Evolutionary conservation across 1,140 invertebrate genomes (phyloP), one percentile per base, ranked within the genome.

Genomic region (Gerris buenoi): DNA sequence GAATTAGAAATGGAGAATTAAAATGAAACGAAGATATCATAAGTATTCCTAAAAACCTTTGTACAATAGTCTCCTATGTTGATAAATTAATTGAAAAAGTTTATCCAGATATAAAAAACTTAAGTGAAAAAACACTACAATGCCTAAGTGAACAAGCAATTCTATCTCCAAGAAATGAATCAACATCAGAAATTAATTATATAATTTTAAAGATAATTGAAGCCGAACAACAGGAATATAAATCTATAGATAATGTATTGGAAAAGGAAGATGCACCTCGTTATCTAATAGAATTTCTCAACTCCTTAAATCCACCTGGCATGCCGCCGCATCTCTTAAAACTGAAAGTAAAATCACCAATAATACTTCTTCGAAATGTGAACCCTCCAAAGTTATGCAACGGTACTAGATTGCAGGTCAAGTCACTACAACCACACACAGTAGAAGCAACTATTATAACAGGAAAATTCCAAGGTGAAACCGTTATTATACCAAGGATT

Each of bases 381-480:
- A 75, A 75, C 60, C 71, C 74, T 67, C 75, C 78, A 68, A 25
- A 70, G 68, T 74, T 80, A 27, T 80, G 75, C 71, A 80, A 79
- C 70, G 77, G 77, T 26, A 80, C 79, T 65, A 57, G 76, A 72
- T 71, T 80, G 27, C 65, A 33, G 27, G 72, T 79, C 59, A 76
- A 73, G 74, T 76, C 73, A 71, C 69, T 77, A 65, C 75, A 71
- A 65, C 69, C 64, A 14, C 72, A 72, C 76, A 74, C 65, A 76
- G 77, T 63, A 22, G 62, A 68, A 65, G 67, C 63, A 26, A 70
- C 64, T 23, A 68, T 71, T 63, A 25, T 67, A 15, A 67, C 56
- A 18, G 68, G 68, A 10, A 57, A 64, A 22, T 25, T 23, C 23
- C 66, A 60, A 68, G 68, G 63, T 10, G 68, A 71, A 64, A 46